Conservation (phyloP, 1,140 invertebrate species). For the Oncopeltus fasciatus region DNA sequence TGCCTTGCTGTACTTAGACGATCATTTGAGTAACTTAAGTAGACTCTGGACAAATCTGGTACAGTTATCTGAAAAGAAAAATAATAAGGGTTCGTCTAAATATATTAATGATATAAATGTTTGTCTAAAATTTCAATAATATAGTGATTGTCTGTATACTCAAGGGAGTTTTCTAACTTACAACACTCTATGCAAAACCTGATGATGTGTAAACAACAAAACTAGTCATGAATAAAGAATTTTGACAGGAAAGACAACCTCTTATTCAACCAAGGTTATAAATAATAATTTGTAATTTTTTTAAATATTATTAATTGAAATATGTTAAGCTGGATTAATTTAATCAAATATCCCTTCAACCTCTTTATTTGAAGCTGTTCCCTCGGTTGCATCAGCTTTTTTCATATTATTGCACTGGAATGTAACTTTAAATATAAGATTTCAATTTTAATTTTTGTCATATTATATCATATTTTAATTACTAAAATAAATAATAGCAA, state of each 20-base stretch:
- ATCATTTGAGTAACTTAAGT: conserved; percentile 31
- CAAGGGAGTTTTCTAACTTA: no score
- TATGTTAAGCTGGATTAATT: neutral
- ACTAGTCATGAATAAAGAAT: neutral
- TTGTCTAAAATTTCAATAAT: no score
- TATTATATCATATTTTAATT: neutral
- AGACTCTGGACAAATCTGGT: conserved; percentile 33
- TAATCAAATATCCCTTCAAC: conserved; percentile 14
- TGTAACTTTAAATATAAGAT: no score
- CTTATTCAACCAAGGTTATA: neutral
- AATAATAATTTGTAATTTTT: neutral
- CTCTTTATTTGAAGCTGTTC: conserved; percentile 5
- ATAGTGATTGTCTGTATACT: no score
- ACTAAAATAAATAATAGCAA: no score
- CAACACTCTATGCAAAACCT: no score
- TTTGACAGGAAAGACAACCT: no score
- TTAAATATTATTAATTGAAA: neutral
- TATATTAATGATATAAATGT: no score
- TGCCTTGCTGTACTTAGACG: conserved; percentile 12
- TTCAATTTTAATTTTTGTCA: neutral
- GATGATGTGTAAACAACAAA: neutral
- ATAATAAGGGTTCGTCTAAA: no score
- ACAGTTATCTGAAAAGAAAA: conserved; percentile 24
- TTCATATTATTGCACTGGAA: conserved; percentile 99
- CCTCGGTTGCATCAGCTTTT: conserved; percentile 32